These are phyloP conservation scores for Ailurus styani DNA, from an alignment of 2,113 vertebrate genomes.

Conservation along the genomic window DNA sequence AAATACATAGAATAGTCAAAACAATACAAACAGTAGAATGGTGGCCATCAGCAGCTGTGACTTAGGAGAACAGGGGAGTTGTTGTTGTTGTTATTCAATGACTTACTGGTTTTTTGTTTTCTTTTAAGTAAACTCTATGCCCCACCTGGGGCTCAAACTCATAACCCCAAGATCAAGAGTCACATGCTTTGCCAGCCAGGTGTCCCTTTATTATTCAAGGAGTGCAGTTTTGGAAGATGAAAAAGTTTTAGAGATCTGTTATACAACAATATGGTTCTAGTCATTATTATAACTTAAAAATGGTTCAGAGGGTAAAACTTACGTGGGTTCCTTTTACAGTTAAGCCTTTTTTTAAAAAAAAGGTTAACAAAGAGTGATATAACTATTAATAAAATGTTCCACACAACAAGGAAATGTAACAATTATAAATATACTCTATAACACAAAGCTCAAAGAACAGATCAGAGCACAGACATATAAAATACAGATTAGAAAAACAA, in stretches of 20 bases:
- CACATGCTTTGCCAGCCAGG: neutral
- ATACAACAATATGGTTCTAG: neutral
- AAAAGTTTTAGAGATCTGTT: neutral
- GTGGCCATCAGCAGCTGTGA: neutral
- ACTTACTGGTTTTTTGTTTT: neutral
- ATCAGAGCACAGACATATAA: neutral
- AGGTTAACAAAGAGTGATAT: neutral
- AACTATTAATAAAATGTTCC: neutral
- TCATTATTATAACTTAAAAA: neutral
- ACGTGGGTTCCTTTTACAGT: neutral
- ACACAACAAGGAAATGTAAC: neutral
- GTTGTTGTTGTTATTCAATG: neutral
- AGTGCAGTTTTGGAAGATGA: neutral
- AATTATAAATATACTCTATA: neutral
- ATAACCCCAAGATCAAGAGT: neutral
- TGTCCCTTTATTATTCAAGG: neutral
- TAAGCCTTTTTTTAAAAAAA: neutral
- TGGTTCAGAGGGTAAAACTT: neutral
- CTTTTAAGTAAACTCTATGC: neutral
- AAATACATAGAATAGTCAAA: neutral
- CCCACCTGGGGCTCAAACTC: neutral
- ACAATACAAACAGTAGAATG: neutral
- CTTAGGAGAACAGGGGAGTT: neutral
- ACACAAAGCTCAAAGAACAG: neutral
- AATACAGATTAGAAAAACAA: neutral